A percentile compares a stretch with the other conserved stretches of the same genome.
phyloP scores from a whole-genome alignment of 2,888 invertebrate species.

The Periphyllus acericola region DNA sequence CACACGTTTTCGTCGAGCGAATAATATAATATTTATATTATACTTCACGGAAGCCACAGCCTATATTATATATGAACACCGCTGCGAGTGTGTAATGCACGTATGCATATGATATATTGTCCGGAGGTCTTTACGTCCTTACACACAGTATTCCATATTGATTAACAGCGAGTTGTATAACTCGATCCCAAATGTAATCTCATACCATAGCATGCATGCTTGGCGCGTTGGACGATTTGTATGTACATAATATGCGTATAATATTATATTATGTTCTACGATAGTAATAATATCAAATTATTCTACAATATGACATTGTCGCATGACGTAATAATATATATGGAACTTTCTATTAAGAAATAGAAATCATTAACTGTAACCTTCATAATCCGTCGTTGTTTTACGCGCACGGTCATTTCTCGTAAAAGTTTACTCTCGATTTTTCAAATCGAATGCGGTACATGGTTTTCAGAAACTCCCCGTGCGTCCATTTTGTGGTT shows the following conservation, averaged over 20 bases:
- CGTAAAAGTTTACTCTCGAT: neutral
- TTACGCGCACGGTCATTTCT: neutral
- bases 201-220: neutral
- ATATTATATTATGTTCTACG: neutral
- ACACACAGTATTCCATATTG: neutral
- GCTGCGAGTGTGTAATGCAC: too few relatives aligned
- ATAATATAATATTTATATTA: neutral
- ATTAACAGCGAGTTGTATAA: constrained; percentile 27
- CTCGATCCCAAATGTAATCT: neutral
- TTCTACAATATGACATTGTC: constrained; percentile 18
- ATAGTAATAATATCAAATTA: constrained; percentile 24
- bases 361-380: constrained; percentile 24
- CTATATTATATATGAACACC: neutral
- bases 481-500: neutral
- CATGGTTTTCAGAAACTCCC: neutral
- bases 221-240: neutral
- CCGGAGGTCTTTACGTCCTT: neutral
- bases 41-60: neutral
- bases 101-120: too few relatives aligned
- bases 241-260: neutral
- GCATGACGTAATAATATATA: constrained; percentile 31
- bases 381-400: neutral
- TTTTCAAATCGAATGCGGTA: neutral
- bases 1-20: neutral
- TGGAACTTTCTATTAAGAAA: constrained; percentile 48